These are phyloP conservation scores for Colius striatus DNA, from an alignment of 2,113 vertebrate genomes.

Conservation along the genomic window DNA sequence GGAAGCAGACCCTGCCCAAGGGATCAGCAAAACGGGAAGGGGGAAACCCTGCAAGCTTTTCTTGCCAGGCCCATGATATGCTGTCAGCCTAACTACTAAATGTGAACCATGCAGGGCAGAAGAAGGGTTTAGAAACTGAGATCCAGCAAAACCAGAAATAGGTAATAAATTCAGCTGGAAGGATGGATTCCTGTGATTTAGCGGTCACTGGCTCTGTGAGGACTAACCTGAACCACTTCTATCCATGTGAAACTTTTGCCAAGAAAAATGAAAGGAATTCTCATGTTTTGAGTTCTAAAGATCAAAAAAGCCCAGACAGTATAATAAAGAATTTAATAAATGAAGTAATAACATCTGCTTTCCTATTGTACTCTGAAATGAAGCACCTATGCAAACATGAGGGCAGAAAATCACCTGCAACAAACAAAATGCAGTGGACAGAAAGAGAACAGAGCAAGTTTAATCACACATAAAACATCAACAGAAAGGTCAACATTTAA, in stretches of 20 bases:
- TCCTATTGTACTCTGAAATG: not conserved
- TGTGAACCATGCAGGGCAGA: not conserved
- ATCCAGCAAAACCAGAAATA: not conserved
- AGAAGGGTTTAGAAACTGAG: not conserved
- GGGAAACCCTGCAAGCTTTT: not conserved
- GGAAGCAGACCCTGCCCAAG: not conserved
- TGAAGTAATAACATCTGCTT: slow-evolving; percentile 5
- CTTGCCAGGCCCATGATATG: not conserved
- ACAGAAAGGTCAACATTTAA: not conserved
- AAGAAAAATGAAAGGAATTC: slow-evolving; percentile 32
- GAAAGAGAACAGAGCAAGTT: not conserved
- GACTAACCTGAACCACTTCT: not conserved
- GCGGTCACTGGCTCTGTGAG: not conserved
- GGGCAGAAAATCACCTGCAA: fast-evolving
- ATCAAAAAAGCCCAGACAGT: slow-evolving; percentile 6
- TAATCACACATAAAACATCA: not conserved
- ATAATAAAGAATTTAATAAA: slow-evolving; percentile 12
- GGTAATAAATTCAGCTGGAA: not conserved
- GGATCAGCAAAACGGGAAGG: not conserved
- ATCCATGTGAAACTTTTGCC: not conserved
- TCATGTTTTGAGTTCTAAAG: slow-evolving; percentile 14
- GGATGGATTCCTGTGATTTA: not conserved
- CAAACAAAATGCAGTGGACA: not conserved
- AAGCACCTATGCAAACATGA: not conserved
- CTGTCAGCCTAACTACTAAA: not conserved